These are phyloP conservation scores for Eupithecia tripunctaria DNA, from an alignment of 2,888 invertebrate genomes.

Conservation along the genomic window DNA sequence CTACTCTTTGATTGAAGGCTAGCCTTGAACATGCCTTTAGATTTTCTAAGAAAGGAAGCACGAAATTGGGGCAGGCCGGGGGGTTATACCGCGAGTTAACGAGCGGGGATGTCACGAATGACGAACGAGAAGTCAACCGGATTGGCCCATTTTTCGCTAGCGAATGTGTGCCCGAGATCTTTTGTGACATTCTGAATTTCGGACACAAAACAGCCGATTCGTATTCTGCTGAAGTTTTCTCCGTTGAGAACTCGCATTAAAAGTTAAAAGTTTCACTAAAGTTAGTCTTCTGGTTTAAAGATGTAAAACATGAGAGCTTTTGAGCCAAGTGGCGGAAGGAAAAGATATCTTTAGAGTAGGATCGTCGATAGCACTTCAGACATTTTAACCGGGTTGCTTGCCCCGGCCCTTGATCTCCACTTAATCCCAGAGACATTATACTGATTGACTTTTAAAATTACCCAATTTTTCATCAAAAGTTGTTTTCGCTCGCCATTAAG, in stretches of 20 bases:
- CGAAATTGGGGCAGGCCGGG: conserved; percentile 19
- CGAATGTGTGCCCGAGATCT: conserved; percentile 25
- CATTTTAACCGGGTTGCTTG: conserved; percentile 42
- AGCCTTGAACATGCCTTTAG: conserved; percentile 25
- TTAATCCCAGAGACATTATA: conserved; percentile 48
- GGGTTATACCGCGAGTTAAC: conserved; percentile 26
- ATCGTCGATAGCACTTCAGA: conserved; percentile 54
- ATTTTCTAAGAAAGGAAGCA: conserved; percentile 17
- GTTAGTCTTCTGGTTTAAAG: conserved; percentile 38
- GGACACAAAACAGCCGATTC: conserved; percentile 29
- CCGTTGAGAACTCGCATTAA: conserved; percentile 28
- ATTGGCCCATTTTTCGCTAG: conserved; percentile 32
- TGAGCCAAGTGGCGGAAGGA: conserved; percentile 48
- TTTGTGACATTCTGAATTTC: neutral
- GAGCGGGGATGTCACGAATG: conserved; percentile 33
- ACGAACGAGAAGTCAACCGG: conserved; percentile 28
- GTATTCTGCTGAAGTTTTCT: conserved; percentile 35
- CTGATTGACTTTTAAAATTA: conserved; percentile 31
- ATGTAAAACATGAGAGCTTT: conserved; percentile 53
- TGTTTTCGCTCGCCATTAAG: neutral
- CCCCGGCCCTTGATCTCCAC: conserved; percentile 42
- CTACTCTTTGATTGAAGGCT: conserved; percentile 45
- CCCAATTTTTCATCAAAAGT: conserved; percentile 15
- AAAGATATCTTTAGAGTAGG: conserved; percentile 48
- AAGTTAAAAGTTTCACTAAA: conserved; percentile 34